A percentile compares a stretch with the other conserved stretches of the same genome.
Conservation (phyloP, 2,113 vertebrate species). For the Neofelis nebulosa region DNA sequence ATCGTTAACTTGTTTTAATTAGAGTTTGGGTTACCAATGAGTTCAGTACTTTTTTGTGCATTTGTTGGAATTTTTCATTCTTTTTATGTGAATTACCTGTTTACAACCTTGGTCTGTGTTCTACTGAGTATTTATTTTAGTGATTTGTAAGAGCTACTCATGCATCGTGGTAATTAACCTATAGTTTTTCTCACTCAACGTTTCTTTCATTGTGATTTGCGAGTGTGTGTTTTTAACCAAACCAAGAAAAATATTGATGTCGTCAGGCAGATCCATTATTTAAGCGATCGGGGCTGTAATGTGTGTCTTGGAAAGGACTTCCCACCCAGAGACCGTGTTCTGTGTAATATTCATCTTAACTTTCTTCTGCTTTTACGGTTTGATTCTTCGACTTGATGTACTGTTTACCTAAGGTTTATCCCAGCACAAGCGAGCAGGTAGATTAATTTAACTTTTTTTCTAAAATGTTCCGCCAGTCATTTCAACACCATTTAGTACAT, state of each 20-base stretch:
- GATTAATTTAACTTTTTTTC: background rate
- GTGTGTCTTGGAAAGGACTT: background rate
- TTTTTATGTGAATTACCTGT: background rate
- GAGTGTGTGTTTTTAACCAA: background rate
- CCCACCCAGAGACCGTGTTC: background rate
- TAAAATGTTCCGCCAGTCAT: background rate
- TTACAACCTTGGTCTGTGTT: background rate
- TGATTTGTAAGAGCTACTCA: background rate
- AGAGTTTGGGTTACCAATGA: background rate
- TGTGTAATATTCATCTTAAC: background rate
- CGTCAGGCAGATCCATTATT: background rate
- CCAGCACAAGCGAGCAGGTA: background rate
- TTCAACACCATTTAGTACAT: background rate
- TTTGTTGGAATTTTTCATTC: constrained; percentile 8
- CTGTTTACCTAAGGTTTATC: background rate
- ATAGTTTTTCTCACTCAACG: background rate
- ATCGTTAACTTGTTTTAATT: background rate
- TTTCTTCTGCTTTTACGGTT: background rate
- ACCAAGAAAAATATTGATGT: background rate
- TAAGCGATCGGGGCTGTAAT: background rate
- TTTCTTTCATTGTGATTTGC: constrained; percentile 11
- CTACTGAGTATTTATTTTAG: background rate
- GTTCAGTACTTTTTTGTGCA: background rate
- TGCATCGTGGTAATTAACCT: background rate
- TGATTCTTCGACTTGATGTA: background rate